Evolutionary conservation across 1,140 invertebrate species (phyloP), one percentile per base, ranked within the genome.

Genomic region (Plectrocnemia conspersa): DNA sequence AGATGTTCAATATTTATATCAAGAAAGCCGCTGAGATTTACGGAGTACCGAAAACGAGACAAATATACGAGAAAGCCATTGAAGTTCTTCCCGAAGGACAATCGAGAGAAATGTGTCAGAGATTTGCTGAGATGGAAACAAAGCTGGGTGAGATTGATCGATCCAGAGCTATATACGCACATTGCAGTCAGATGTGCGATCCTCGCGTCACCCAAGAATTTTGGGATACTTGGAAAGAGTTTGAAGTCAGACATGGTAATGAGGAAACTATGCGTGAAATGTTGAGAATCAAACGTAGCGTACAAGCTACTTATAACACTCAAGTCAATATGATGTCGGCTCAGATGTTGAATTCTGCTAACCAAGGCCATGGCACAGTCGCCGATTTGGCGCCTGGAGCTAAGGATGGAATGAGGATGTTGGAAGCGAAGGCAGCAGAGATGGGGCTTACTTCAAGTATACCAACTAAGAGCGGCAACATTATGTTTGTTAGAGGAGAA

Each of bases 201-300:
- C 97, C 97, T 4, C 82, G 96, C 64, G 89, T 93, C 1, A 93
- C 95, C 6, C 80, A 82, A 3, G 84, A 89, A 25, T 99, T 99
- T 68, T 99, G 97, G 97, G 87, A 94, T 68, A 90, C 90, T 5
- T 99, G 97, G 97, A 98, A 97, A 75, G 93, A 98, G 64, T 99
- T 99, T 79, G 97, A 99, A 80, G 91, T 97, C 27, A 84, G 90
- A 40, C 96, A 99, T 77, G 97, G 97, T n/a, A 99, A 99, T 77
- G 96, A 99, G 73, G 97, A 99, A 65, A 99, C 97, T 0, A 94
- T 99, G 82, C 78, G 95, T 42, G 97, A 99, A 79, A 98, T 99
- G 95, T 75, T 99, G 58, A 79, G 97, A 67, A 97, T 99, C 45
- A 98, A 98, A 71, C 82, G 97, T 61, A 96, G 92, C 68, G 90